Evolutionary conservation across 2,113 vertebrate species (phyloP).

Genomic region (Amblyopsis rosae): DNA sequence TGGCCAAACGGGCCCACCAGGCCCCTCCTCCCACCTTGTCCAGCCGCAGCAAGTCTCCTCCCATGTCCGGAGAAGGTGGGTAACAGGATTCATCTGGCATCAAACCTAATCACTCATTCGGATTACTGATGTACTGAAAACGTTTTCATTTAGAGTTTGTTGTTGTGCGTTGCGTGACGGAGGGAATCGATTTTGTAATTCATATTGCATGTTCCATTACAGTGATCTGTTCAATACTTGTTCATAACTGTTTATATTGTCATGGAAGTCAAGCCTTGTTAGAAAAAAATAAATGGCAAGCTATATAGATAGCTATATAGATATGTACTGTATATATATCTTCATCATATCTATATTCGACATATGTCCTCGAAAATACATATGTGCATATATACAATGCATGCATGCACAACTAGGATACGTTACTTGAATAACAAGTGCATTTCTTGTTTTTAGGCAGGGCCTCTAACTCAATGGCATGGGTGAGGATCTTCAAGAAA

Average conservation of each 20-base stretch:
- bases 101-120: conserved; percentile 39
- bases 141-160: conserved; percentile 16
- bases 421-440: neutral
- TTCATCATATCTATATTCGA: no score
- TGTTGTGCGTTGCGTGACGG: neutral
- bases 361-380: no score
- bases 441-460: conserved; percentile 35
- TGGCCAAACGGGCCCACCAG: conserved; percentile 60
- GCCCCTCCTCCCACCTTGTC: conserved; percentile 65
- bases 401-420: neutral
- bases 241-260: neutral
- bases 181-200: neutral
- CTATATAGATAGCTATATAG: no score
- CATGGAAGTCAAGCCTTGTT: neutral
- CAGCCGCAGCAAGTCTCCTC: conserved; percentile 68
- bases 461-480: conserved; percentile 84
- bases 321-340: no score
- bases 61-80: conserved; percentile 67
- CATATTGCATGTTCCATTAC: neutral
- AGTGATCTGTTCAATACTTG: conserved; percentile 18
- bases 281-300: no score
- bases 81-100: conserved; percentile 27
- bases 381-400: no score
- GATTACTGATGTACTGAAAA: conserved; percentile 48
- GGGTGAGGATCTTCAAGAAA: conserved; percentile 94